Evolutionary conservation across 35 echinoderm and acorn worm species (phyloP).

Genomic region (Apostichopus parvimensis): DNA sequence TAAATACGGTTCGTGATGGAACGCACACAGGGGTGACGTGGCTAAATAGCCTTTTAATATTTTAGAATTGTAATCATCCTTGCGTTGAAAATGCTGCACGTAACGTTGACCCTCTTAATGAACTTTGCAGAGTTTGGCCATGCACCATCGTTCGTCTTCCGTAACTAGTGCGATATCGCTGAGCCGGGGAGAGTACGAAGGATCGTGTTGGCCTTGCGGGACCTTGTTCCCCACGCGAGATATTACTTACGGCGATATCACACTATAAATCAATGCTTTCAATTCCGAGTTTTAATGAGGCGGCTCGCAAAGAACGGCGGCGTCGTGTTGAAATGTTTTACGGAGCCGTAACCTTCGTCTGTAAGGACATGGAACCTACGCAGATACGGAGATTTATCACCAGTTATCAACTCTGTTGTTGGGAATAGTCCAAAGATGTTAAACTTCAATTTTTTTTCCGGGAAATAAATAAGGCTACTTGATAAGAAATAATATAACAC

Average conservation of each 20-base stretch:
- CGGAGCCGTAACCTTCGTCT: constrained; percentile 22
- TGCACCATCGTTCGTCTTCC: constrained; percentile 15
- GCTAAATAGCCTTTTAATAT: constrained; percentile 43
- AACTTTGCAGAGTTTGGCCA: constrained; percentile 4
- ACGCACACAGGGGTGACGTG: constrained; percentile 26
- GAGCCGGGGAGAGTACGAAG: neutral
- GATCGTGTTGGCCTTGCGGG: constrained; percentile 30
- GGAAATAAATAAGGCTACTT: no score
- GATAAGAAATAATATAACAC: no score
- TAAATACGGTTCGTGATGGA: constrained; percentile 43
- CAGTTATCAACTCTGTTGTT: neutral
- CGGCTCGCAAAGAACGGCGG: constrained; percentile 49
- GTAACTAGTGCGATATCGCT: neutral
- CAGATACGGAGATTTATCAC: neutral
- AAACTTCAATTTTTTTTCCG: no score
- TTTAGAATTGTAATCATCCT: neutral
- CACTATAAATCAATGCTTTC: constrained; percentile 44
- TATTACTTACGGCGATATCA: constrained; percentile 40
- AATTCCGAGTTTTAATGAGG: constrained; percentile 39
- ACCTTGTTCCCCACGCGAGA: constrained; percentile 37
- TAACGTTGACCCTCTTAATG: constrained; percentile 20
- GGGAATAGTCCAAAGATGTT: neutral
- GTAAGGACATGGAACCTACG: constrained; percentile 7
- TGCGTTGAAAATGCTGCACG: neutral
- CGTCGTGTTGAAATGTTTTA: constrained; percentile 39